These are phyloP conservation scores for Orussus abietinus DNA, from an alignment of 1,140 invertebrate genomes.

Conservation along the genomic window DNA sequence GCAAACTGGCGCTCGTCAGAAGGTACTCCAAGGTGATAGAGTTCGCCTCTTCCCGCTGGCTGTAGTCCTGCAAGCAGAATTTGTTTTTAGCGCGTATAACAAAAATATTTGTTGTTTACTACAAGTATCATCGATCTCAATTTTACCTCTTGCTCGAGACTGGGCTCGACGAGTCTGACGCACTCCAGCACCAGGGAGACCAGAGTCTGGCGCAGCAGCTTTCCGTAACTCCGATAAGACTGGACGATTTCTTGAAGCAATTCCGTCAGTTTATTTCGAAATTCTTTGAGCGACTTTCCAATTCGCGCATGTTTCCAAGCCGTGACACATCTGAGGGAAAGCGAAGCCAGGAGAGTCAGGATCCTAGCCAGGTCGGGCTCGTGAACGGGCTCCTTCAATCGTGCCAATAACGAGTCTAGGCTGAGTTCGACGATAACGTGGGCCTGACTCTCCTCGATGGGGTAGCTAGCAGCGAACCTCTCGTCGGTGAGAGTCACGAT, in stretches of 20 bases:
- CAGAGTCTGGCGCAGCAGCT: conserved; percentile 39
- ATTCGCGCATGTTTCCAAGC: conserved; percentile 40
- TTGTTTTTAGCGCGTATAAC: too few species aligned
- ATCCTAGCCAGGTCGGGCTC: conserved; percentile 28
- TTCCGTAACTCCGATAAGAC: conserved; percentile 38
- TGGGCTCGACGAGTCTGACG: conserved; percentile 37
- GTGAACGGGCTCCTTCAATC: conserved; percentile 31
- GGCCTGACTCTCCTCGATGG: conserved; percentile 29
- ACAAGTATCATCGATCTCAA: conserved; percentile 37
- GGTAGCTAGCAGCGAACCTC: conserved; percentile 33
- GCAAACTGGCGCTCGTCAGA: conserved; percentile 36
- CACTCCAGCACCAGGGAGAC: conserved; percentile 41
- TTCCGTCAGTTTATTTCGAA: conserved; percentile 35
- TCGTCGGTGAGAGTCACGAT: conserved; percentile 47
- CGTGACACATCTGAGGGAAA: conserved; percentile 42
- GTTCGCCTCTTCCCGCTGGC: too few species aligned
- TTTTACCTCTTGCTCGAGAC: too few species aligned
- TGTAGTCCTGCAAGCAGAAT: too few species aligned
- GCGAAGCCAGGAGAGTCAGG: conserved; percentile 39
- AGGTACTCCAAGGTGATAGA: conserved; percentile 47
- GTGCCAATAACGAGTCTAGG: conserved; percentile 33
- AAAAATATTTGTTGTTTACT: too few species aligned
- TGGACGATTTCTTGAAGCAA: conserved; percentile 42
- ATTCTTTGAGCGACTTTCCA: conserved; percentile 23
- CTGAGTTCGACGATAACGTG: conserved; percentile 36